Evolutionary conservation across 2,113 vertebrate genomes (phyloP).

Genomic region (Poicephalus gulielmi): DNA sequence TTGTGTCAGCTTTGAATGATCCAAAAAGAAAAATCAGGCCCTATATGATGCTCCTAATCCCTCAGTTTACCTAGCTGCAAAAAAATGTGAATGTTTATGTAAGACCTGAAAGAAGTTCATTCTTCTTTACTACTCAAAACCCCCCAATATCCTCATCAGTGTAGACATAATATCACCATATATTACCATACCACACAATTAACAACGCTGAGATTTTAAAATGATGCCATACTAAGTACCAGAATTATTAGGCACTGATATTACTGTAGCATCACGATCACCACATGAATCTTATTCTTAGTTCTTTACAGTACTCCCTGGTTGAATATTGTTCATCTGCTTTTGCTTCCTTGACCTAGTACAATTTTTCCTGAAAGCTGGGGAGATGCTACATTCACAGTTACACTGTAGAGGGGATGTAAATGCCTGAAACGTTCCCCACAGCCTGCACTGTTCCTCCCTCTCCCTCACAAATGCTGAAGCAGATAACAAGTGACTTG

Average conservation of each 20-base stretch:
- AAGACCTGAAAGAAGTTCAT: neutral
- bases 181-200: neutral
- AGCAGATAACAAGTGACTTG: neutral
- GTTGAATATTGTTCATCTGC: neutral
- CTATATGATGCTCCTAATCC: neutral
- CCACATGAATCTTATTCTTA: neutral
- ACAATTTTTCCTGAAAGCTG: neutral
- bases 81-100: neutral
- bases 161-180: neutral
- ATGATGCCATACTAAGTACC: neutral
- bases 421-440: neutral
- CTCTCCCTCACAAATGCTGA: neutral
- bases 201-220: neutral
- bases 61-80: neutral
- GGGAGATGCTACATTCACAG: neutral
- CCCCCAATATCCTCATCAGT: neutral
- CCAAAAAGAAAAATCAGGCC: neutral
- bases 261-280: neutral
- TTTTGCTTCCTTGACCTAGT: neutral
- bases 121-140: neutral
- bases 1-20: slow-evolving; percentile 15
- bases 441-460: neutral
- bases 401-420: neutral
- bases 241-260: neutral
- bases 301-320: neutral